These are phyloP conservation scores for Corythaixoides concolor DNA, from an alignment of 2,113 vertebrate genomes.

Conservation along the genomic window DNA sequence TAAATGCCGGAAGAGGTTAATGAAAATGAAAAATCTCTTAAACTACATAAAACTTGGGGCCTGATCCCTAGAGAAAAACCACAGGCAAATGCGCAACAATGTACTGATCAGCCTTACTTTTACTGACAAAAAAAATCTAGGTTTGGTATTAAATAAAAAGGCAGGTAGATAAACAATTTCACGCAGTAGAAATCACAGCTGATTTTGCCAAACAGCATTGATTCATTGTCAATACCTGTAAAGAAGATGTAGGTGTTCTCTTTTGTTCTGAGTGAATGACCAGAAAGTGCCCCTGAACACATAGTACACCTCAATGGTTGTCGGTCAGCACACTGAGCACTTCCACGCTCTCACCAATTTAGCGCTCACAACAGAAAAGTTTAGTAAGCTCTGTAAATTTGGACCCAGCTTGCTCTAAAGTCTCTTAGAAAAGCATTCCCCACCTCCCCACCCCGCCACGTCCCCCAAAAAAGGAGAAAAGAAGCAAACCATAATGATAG, in stretches of 20 bases:
- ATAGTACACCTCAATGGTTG: neutral
- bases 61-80: neutral
- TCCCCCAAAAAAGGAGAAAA: too few relatives aligned
- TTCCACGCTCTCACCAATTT: neutral
- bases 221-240: neutral
- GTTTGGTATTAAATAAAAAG: neutral
- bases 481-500: neutral
- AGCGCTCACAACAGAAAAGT: neutral
- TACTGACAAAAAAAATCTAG: neutral
- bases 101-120: neutral
- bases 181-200: neutral
- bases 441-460: too few relatives aligned
- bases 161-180: neutral
- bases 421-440: neutral
- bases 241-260: neutral
- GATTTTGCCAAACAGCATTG: neutral
- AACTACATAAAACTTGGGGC: neutral
- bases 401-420: neutral
- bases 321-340: rapidly evolving
- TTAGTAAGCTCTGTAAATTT: neutral
- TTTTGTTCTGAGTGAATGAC: neutral
- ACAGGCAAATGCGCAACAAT: neutral
- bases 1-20: neutral
- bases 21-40: neutral
- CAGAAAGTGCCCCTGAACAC: neutral